Conservation (phyloP, 2,113 vertebrate species). For the Brienomyrus longianalis region DNA sequence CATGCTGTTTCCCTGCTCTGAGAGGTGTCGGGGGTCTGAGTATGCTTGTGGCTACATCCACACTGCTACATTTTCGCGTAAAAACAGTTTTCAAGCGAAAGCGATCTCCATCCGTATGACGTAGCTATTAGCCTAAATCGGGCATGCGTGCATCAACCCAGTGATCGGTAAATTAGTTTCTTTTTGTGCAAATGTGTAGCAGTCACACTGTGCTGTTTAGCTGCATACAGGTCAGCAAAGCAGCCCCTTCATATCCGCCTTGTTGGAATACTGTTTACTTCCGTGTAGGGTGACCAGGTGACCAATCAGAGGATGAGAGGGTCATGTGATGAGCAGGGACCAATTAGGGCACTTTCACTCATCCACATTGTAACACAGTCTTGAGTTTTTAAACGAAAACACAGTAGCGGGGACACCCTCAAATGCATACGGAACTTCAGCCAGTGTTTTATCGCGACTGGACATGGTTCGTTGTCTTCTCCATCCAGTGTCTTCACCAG, state of each 20-base stretch:
- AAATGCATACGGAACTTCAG: not conserved
- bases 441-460: not conserved
- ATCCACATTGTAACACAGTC: not conserved
- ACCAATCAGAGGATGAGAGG: not conserved
- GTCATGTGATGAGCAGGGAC: not conserved
- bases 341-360: not conserved
- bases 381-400: not conserved
- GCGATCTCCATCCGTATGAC: not conserved
- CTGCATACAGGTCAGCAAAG: not conserved
- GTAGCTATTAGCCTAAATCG: not conserved
- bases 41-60: not conserved
- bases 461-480: not conserved
- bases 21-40: not conserved
- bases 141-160: not conserved
- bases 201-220: not conserved
- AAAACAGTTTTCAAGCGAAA: not conserved
- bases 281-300: not conserved
- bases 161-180: not conserved
- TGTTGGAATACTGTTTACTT: not conserved
- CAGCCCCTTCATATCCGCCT: no score
- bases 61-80: not conserved
- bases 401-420: not conserved
- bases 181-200: not conserved
- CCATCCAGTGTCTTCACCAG: constrained; percentile 85
- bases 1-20: not conserved